Percentiles rank a stretch among this genome's conserved stretches.
Conservation (phyloP, 2,113 vertebrate species). For the Pitta sordida region DNA sequence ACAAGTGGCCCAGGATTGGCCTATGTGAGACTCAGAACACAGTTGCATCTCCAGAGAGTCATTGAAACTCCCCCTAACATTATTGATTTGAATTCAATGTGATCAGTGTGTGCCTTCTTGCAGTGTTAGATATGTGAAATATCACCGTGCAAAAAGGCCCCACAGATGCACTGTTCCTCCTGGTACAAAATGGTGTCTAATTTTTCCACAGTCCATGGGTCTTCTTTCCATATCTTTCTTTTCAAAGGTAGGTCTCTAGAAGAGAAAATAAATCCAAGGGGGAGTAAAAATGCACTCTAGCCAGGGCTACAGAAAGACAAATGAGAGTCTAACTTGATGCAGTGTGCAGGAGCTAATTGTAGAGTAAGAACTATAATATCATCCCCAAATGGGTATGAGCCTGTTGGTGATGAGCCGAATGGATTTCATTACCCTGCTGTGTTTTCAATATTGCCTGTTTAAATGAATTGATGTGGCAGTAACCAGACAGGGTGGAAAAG, state of each 20-base stretch:
- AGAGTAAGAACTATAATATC: not conserved
- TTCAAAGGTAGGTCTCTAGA: not conserved
- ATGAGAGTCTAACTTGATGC: not conserved
- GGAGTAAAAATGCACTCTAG: not conserved
- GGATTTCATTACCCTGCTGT: not conserved
- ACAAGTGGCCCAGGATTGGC: slow-evolving; percentile 13
- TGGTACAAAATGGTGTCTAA: not conserved
- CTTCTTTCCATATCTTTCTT: not conserved
- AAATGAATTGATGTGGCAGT: not conserved
- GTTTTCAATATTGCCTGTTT: not conserved
- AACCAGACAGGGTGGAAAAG: not conserved
- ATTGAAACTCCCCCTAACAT: not conserved
- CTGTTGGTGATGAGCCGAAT: accelerated
- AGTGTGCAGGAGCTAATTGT: not conserved
- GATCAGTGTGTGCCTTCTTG: not conserved
- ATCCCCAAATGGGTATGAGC: accelerated
- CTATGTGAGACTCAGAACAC: not conserved
- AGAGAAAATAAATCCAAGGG: not conserved
- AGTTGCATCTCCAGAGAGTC: not conserved
- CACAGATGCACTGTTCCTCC: not conserved
- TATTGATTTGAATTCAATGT: slow-evolving; percentile 3
- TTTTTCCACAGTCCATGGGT: not conserved
- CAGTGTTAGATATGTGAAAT: not conserved
- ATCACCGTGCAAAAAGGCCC: not conserved
- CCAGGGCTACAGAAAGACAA: not conserved